A percentile compares a stretch with the other conserved stretches of the same genome.
Evolutionary conservation across 2,797 vertebrate species (phyloP).

Genomic region (Crypturellus tataupa): DNA sequence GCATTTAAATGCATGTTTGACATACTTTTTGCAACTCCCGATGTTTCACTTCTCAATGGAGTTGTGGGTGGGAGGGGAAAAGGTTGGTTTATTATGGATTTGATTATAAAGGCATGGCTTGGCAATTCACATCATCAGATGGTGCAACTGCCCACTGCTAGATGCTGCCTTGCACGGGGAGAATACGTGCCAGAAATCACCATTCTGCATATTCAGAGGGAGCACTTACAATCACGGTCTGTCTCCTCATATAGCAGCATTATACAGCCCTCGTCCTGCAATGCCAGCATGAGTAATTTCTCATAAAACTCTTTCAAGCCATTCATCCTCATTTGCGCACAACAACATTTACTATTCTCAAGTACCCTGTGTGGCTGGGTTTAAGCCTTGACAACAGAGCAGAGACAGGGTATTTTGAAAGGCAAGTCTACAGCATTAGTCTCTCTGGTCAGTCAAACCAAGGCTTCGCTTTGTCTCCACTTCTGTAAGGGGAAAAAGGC

Average conservation of each 20-base stretch:
- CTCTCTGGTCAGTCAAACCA: not conserved
- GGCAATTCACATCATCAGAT: conserved; percentile 16
- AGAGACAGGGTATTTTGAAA: not conserved
- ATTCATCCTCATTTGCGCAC: not conserved
- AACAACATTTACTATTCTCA: conserved; percentile 18
- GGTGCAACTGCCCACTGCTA: conserved; percentile 12
- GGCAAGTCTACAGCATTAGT: rapidly evolving
- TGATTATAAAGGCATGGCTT: conserved; percentile 5
- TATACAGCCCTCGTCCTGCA: not conserved
- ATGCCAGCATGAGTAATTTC: not conserved
- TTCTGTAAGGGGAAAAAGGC: not conserved
- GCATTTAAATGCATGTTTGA: conserved; percentile 56
- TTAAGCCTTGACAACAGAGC: not conserved
- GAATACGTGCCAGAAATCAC: not conserved
- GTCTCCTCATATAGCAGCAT: not conserved
- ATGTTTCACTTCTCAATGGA: conserved; percentile 1
- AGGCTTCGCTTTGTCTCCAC: not conserved
- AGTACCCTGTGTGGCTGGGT: not conserved
- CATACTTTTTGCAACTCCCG: conserved; percentile 21
- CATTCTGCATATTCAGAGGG: not conserved
- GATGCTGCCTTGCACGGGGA: not conserved
- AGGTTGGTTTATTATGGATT: conserved; percentile 49
- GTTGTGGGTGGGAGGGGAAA: conserved; percentile 33
- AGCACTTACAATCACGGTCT: not conserved
- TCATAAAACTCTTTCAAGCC: not conserved